Conservation (phyloP, 2,888 invertebrate genomes). For the Diarsia mendica region DNA sequence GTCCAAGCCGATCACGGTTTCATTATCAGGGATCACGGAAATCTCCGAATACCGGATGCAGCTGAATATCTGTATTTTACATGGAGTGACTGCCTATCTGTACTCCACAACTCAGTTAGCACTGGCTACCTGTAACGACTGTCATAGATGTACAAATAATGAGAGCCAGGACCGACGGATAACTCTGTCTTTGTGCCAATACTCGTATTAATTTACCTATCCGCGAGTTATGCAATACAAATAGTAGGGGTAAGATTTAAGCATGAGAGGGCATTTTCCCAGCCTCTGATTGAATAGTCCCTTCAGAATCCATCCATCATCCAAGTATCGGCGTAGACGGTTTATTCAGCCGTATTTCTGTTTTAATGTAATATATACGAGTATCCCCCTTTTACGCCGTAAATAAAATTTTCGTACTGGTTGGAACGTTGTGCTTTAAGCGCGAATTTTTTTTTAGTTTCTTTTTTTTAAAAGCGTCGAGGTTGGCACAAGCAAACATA, state of each 20-base stretch:
- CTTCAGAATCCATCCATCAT: constrained; percentile 71
- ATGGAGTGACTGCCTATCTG: too few relatives aligned
- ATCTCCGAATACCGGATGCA: too few relatives aligned
- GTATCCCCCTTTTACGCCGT: constrained; percentile 20
- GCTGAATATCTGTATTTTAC: too few relatives aligned
- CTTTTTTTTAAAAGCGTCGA: too few relatives aligned
- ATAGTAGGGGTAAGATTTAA: constrained; percentile 58
- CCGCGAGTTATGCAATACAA: neutral
- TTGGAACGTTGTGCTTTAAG: constrained; percentile 2
- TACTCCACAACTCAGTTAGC: too few relatives aligned
- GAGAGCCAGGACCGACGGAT: too few relatives aligned
- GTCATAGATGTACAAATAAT: too few relatives aligned
- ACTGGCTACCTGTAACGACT: too few relatives aligned
- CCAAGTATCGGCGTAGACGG: constrained; percentile 57
- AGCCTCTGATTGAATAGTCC: constrained; percentile 70
- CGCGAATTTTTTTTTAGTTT: neutral
- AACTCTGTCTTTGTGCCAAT: neutral
- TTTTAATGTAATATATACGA: constrained; percentile 47
- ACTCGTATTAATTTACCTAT: neutral
- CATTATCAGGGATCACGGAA: too few relatives aligned
- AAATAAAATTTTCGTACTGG: constrained; percentile 46
- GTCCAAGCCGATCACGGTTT: too few relatives aligned
- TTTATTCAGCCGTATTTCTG: constrained; percentile 57
- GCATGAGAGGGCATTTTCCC: constrained; percentile 62
- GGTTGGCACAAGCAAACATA: too few relatives aligned